A percentile compares a stretch with the other conserved stretches of the same genome.
These are phyloP conservation scores for Pseudomyrmex concolor DNA, from an alignment of 1,140 invertebrate species.

Conservation along the genomic window DNA sequence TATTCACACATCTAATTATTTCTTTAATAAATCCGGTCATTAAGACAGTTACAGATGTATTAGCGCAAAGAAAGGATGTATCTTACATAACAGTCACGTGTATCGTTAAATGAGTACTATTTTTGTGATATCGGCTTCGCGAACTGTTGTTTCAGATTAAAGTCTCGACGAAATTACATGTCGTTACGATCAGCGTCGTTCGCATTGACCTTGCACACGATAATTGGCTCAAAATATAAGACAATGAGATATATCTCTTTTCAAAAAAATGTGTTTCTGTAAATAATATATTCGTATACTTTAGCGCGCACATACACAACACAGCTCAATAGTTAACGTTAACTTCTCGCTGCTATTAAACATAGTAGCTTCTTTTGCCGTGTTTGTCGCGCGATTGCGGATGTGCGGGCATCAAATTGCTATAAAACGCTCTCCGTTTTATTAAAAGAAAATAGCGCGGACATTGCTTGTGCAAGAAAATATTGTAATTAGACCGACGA, in stretches of 20 bases:
- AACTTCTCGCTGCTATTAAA: background rate
- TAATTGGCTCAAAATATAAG: no score
- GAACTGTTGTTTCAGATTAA: background rate
- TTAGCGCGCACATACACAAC: background rate
- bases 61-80: no score
- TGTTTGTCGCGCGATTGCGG: background rate
- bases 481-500: slow-evolving; percentile 43
- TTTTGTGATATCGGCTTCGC: background rate
- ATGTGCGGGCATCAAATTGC: background rate
- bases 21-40: no score
- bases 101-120: no score
- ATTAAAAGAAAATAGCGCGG: background rate
- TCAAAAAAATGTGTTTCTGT: background rate
- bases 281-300: background rate
- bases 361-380: background rate
- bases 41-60: no score
- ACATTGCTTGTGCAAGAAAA: background rate
- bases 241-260: no score
- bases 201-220: background rate
- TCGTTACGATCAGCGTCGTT: background rate
- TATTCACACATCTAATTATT: no score
- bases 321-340: background rate
- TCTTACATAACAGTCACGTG: no score
- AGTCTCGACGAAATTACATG: background rate
- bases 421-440: slow-evolving; percentile 2